Evolutionary conservation across 2,888 invertebrate genomes (phyloP).

Genomic region (Prenolepis imparis): DNA sequence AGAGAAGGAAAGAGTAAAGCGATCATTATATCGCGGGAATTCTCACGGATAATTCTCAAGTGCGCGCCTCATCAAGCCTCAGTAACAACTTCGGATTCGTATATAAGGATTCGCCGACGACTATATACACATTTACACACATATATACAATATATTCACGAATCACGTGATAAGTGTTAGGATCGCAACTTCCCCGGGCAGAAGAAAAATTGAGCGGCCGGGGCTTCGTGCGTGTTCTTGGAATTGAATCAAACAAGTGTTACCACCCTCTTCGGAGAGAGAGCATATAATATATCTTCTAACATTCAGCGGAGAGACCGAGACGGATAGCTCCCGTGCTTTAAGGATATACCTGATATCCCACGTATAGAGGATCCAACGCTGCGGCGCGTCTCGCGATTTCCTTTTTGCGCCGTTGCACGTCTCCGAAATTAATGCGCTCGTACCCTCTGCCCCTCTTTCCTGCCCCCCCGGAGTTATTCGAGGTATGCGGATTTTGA

Average conservation of each 20-base stretch:
- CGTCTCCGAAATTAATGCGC: slow-evolving; percentile 70
- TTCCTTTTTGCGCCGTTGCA: slow-evolving; percentile 71
- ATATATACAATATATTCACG: not conserved
- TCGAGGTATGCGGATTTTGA: slow-evolving; percentile 55
- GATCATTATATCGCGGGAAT: not conserved
- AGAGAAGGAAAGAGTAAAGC: not conserved
- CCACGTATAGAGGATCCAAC: slow-evolving; percentile 67
- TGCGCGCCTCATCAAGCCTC: not conserved
- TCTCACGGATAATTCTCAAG: slow-evolving; percentile 7
- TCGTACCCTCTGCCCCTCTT: slow-evolving; percentile 58
- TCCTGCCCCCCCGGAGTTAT: slow-evolving; percentile 54
- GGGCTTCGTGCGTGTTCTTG: slow-evolving; percentile 78
- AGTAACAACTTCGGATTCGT: slow-evolving; percentile 57
- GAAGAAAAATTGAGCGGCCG: slow-evolving; percentile 81
- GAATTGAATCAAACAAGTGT: slow-evolving; percentile 85
- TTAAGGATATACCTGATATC: slow-evolving; percentile 72
- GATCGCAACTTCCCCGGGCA: slow-evolving; percentile 61
- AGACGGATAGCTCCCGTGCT: slow-evolving; percentile 78
- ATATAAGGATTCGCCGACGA: slow-evolving; percentile 12
- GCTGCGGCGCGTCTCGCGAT: slow-evolving; percentile 61
- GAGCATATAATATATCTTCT: slow-evolving; percentile 82
- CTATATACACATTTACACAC: not conserved
- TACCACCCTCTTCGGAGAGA: slow-evolving; percentile 77
- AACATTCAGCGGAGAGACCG: slow-evolving; percentile 76
- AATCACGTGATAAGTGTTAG: slow-evolving; percentile 42